Conservation (phyloP, 2,113 vertebrate genomes). For the Spheniscus mendiculus region DNA sequence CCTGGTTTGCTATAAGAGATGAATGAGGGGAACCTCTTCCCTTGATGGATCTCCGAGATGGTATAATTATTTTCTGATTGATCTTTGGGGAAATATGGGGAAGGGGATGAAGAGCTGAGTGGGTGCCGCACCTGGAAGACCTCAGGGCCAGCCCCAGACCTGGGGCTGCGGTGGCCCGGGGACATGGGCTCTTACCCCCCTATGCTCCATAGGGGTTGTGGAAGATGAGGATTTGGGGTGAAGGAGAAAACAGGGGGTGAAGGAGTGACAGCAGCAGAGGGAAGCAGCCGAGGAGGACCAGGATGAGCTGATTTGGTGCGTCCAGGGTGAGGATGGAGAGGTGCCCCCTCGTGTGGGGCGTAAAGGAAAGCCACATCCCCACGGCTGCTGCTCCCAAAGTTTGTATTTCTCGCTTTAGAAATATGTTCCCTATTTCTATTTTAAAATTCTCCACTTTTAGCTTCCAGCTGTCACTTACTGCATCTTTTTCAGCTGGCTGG, state of each 20-base stretch:
- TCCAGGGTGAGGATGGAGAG: background rate
- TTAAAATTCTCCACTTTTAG: background rate
- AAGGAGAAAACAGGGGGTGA: background rate
- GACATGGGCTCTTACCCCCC: rapidly evolving
- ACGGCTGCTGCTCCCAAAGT: background rate
- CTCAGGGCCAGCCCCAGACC: background rate
- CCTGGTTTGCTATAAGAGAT: background rate
- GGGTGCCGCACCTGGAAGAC: background rate
- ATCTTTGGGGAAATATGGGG: background rate
- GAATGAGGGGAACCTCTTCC: background rate
- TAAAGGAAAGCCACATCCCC: background rate
- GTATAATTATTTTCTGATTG: background rate
- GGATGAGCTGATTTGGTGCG: background rate
- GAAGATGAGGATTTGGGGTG: background rate
- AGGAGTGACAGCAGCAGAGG: rapidly evolving
- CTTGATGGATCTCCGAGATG: background rate
- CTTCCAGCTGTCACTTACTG: background rate
- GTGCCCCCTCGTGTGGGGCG: rapidly evolving
- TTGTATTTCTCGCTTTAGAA: background rate
- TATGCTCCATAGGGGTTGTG: rapidly evolving
- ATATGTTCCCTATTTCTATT: background rate
- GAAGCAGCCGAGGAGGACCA: rapidly evolving
- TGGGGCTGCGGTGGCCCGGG: background rate
- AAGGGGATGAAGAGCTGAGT: background rate
- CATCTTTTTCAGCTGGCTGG: background rate